phyloP scores from a whole-genome alignment of 2,797 vertebrate species.

The Emys orbicularis region DNA sequence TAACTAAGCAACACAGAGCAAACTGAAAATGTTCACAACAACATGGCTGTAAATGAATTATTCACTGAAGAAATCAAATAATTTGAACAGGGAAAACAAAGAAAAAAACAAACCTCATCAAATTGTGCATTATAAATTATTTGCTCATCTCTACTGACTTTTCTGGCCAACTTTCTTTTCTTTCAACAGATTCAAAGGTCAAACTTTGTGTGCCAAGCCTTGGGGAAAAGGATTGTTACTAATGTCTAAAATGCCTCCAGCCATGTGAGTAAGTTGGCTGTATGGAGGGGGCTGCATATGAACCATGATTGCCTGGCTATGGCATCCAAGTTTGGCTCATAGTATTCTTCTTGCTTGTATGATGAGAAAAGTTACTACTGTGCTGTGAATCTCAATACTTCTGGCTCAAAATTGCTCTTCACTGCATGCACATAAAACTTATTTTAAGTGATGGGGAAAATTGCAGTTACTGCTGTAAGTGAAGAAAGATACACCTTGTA shows the following conservation, averaged over 20 bases:
- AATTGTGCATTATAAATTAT: neutral
- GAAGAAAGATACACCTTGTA: neutral
- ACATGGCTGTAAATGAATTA: accelerated
- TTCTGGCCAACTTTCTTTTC: neutral
- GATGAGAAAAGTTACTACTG: neutral
- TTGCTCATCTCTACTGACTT: accelerated
- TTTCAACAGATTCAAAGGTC: neutral
- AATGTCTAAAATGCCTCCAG: slow-evolving; percentile 6
- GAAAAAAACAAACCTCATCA: neutral
- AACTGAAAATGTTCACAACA: neutral
- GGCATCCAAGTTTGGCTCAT: slow-evolving; percentile 31
- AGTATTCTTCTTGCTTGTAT: neutral
- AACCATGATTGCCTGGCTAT: slow-evolving; percentile 39
- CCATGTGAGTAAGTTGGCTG: slow-evolving; percentile 35
- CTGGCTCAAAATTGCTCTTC: neutral
- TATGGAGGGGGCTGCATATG: neutral
- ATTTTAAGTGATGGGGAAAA: neutral
- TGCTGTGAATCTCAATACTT: neutral
- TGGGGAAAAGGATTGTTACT: neutral
- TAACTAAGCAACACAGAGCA: neutral
- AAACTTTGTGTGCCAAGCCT: neutral
- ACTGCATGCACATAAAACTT: neutral
- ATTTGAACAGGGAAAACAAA: neutral
- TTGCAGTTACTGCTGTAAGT: neutral
- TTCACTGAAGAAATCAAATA: neutral